Evolutionary conservation across 2,113 vertebrate species (phyloP), one percentile per base, ranked within the genome.

Genomic region (Sebastes fasciatus): DNA sequence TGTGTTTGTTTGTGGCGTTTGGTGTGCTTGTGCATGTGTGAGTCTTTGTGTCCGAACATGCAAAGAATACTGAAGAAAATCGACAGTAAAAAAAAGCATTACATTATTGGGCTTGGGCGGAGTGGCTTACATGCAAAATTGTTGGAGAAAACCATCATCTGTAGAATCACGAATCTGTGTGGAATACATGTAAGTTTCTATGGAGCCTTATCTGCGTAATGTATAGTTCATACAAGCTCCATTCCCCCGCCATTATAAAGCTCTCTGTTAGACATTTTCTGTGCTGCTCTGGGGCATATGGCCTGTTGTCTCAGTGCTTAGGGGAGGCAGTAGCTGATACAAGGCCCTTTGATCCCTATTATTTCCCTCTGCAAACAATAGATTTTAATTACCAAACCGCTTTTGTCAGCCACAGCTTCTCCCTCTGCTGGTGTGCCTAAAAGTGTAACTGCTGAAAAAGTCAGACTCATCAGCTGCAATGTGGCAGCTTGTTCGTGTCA

Each of bases 271-370:
- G 89, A 92, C 83, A 86, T 84, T 77, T 89, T 87, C 46, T 83
- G 65, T 71, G 26, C 71, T 52, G 79, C 86, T 84, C 57, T 78
- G 69, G 87, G 85, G 73, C 82, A 88, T 89, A 77, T 90, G 91
- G 85, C 82, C 79, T 74, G 85, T 88, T 89, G 89, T 93, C 69
- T 90, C 55, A 83, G 77, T 87, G 86, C 82, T 90, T 85, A 75
- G 78, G 55, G 77, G 72, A 90, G 82, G 74, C 80, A 80, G 84
- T 80, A 55, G 87, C 83, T 85, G 86, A 91, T 88, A 85, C 89
- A 86, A 86, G 88, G 83, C 72, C 86, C 80, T 93, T 87, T 91
- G 89, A 91, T 93, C 90, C 82, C 85, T 79, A 80, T 93, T 93
- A 86, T 91, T 91, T 85, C 78, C 72, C 64, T 71, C 61, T 70